Percentiles rank a stretch among this genome's conserved stretches.
Evolutionary conservation across 1,140 invertebrate species (phyloP).

Genomic region (Catajapyx aquilonaris): DNA sequence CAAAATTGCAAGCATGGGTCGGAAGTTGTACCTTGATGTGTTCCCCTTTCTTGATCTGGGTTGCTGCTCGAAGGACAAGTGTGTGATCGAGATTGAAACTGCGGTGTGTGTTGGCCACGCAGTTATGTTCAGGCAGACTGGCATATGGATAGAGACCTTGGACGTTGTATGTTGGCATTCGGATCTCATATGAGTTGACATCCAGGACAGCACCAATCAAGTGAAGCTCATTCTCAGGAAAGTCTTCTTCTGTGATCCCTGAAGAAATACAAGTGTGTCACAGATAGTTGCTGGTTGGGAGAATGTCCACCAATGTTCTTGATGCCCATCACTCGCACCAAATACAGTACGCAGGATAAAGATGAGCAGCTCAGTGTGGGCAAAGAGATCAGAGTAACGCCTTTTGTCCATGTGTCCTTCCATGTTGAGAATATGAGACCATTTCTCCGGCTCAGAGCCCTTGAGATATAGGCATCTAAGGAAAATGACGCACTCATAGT

Average conservation of each 20-base stretch:
- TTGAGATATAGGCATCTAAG: background rate
- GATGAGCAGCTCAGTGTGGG: background rate
- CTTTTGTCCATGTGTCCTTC: background rate
- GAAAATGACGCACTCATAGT: background rate
- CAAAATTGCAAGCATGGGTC: too few species aligned
- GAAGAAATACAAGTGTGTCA: too few species aligned
- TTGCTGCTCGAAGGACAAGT: conserved; percentile 15
- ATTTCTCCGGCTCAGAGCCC: background rate
- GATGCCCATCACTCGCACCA: background rate
- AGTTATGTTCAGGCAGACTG: conserved; percentile 17
- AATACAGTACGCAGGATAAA: background rate
- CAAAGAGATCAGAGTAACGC: background rate
- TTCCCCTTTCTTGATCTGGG: conserved; percentile 16
- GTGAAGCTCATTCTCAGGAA: too few species aligned
- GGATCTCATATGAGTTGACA: conserved; percentile 17
- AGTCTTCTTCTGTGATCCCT: too few species aligned
- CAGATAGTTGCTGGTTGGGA: too few species aligned
- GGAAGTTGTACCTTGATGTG: conserved; percentile 15
- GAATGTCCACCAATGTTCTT: too few species aligned
- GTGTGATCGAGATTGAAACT: conserved; percentile 10
- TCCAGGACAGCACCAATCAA: conserved; percentile 14
- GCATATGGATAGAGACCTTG: conserved; percentile 15
- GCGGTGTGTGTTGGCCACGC: conserved; percentile 16
- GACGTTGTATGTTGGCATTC: conserved; percentile 8
- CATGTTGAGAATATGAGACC: background rate